A percentile compares a stretch with the other conserved stretches of the same genome.
phyloP scores from a whole-genome alignment of 2,797 vertebrate genomes.

The Clarias fuscus region DNA sequence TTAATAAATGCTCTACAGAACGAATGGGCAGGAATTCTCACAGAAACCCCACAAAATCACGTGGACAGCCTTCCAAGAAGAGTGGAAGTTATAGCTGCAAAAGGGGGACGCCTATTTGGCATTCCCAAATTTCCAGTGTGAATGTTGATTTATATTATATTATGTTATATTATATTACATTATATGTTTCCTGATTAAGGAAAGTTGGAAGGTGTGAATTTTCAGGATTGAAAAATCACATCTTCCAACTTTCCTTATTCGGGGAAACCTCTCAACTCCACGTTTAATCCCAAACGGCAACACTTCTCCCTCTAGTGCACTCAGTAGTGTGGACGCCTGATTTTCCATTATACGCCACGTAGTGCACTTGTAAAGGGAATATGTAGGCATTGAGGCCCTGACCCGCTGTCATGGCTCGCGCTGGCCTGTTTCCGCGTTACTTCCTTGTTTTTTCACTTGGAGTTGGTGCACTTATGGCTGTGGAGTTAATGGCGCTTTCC shows the following conservation, averaged over 20 bases:
- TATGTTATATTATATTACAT: neutral
- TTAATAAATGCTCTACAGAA: too few relatives aligned
- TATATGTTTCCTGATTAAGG: neutral
- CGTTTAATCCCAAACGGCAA: neutral
- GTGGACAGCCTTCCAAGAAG: too few relatives aligned
- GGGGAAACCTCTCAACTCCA: too few relatives aligned
- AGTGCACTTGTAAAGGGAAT: constrained; percentile 13
- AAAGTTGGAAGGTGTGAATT: too few relatives aligned
- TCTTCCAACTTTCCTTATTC: neutral
- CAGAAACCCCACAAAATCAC: too few relatives aligned
- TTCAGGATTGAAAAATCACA: too few relatives aligned
- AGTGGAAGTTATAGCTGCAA: too few relatives aligned
- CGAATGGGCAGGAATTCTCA: too few relatives aligned
- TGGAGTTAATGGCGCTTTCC: neutral
- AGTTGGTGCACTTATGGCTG: neutral
- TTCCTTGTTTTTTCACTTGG: constrained; percentile 36
- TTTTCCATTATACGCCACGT: neutral
- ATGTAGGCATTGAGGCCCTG: neutral
- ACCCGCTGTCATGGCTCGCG: neutral
- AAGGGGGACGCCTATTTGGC: too few relatives aligned
- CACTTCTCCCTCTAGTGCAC: neutral
- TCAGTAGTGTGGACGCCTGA: neutral
- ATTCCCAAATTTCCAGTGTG: too few relatives aligned
- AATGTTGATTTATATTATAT: too few relatives aligned
- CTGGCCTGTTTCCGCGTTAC: constrained; percentile 40